A percentile compares a stretch with the other conserved stretches of the same genome.
Evolutionary conservation across 2,113 vertebrate genomes (phyloP).

Genomic region (Chloropsis cyanopogon): DNA sequence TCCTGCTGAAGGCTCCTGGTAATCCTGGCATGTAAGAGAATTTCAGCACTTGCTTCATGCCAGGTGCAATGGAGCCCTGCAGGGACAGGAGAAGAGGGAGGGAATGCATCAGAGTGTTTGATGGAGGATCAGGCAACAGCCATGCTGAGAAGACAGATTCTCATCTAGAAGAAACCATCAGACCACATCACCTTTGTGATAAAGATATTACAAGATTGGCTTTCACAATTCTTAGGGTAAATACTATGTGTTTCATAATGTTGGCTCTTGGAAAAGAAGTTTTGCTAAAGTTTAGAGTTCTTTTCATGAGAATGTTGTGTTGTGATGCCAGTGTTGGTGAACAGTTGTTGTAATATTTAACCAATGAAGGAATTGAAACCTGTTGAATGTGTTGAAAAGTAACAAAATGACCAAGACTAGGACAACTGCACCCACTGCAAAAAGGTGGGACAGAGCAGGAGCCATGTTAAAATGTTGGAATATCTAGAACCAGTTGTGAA

Average conservation of each 20-base stretch:
- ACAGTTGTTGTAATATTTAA: background rate
- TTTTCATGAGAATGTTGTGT: background rate
- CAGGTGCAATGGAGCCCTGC: conserved; percentile 77
- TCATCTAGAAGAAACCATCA: background rate
- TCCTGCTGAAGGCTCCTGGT: conserved; percentile 79
- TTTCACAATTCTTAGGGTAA: background rate
- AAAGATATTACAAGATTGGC: background rate
- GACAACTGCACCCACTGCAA: background rate
- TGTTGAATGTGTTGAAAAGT: background rate
- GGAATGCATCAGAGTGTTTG: background rate
- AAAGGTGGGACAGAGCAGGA: background rate
- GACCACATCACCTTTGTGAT: background rate
- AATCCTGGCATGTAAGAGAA: conserved; percentile 84
- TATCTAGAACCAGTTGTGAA: no score
- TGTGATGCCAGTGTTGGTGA: background rate
- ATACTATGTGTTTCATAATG: background rate
- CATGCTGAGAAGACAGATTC: background rate
- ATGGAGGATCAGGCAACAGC: background rate
- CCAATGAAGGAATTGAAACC: background rate
- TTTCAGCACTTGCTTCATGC: conserved; percentile 69
- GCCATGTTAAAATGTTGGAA: background rate
- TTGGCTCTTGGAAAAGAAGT: background rate
- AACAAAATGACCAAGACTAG: no score
- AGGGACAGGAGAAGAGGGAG: background rate
- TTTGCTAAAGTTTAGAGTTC: background rate